These are phyloP conservation scores for Magallana nippona DNA, from an alignment of 2,888 invertebrate species.

Conservation along the genomic window DNA sequence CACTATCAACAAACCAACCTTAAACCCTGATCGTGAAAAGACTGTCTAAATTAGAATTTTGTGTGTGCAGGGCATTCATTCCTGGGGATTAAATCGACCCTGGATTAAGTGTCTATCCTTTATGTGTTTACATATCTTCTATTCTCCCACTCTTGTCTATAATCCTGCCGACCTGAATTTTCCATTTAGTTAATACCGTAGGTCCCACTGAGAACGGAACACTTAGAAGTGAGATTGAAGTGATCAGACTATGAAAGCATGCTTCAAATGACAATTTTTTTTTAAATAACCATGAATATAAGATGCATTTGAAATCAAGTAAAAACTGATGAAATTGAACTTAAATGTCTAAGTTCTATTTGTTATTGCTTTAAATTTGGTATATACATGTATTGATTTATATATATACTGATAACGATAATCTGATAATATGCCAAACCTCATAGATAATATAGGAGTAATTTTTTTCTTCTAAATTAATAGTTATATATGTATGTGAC, in stretches of 20 bases:
- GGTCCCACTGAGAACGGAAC: conserved; percentile 9
- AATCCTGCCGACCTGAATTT: conserved; percentile 60
- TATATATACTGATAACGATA: no score
- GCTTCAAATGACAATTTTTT: no score
- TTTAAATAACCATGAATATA: no score
- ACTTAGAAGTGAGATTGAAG: neutral
- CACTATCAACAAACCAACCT: conserved; percentile 11
- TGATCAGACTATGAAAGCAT: neutral
- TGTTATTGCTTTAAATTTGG: no score
- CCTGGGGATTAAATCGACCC: conserved; percentile 59
- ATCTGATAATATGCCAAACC: no score
- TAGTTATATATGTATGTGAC: no score
- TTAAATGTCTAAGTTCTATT: no score
- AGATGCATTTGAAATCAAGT: no score
- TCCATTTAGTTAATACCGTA: conserved; percentile 58
- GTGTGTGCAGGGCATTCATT: conserved; percentile 59
- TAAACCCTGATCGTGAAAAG: conserved; percentile 40
- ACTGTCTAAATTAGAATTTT: conserved; percentile 58
- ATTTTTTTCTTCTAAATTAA: no score
- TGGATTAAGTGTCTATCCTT: conserved; percentile 57
- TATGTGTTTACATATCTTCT: conserved; percentile 68
- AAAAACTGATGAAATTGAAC: no score
- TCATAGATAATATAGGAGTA: no score
- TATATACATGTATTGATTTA: no score
- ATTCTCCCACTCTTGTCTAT: conserved; percentile 51